Percentiles rank a stretch among this genome's conserved stretches.
Evolutionary conservation across 2,797 vertebrate species (phyloP).

Genomic region (Phrynocephalus guinanensis): DNA sequence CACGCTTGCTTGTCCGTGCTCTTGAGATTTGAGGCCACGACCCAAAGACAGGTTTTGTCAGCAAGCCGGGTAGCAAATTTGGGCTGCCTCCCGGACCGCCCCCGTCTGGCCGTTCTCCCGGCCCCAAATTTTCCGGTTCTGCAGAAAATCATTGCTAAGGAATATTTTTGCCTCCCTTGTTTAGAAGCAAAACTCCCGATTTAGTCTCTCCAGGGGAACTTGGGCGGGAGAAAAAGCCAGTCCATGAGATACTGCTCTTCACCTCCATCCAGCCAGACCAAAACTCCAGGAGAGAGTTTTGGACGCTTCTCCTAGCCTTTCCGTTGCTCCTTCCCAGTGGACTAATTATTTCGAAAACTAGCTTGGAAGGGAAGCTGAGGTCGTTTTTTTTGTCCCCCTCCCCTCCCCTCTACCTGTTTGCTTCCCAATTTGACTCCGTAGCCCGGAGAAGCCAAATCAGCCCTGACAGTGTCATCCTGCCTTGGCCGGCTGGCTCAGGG

Average conservation of each 20-base stretch:
- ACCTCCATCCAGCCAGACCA: conserved; percentile 41
- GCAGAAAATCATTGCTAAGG: not conserved
- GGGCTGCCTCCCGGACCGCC: not conserved
- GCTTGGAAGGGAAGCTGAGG: not conserved
- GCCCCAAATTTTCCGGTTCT: not conserved
- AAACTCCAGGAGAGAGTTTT: conserved; percentile 55
- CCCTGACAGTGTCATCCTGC: not conserved
- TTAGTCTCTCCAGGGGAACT: not conserved
- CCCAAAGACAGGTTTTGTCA: not conserved
- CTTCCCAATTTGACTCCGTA: not conserved
- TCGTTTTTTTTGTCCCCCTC: not conserved
- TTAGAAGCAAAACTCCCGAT: conserved; percentile 10
- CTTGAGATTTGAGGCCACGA: not conserved
- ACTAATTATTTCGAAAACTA: conserved; percentile 40
- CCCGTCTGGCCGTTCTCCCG: not conserved
- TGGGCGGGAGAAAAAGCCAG: not conserved
- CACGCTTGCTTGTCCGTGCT: not conserved
- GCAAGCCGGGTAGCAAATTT: not conserved
- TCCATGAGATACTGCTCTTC: not conserved
- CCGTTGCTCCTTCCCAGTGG: conserved; percentile 35
- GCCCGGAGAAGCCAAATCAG: not conserved
- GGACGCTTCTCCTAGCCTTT: conserved; percentile 45
- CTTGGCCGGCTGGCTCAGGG: no score
- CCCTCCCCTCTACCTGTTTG: not conserved
- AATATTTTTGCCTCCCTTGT: not conserved